Percentiles rank a stretch among this genome's conserved stretches.
Evolutionary conservation across 2,113 vertebrate genomes (phyloP).

Genomic region (Nycticryphes semicollaris): DNA sequence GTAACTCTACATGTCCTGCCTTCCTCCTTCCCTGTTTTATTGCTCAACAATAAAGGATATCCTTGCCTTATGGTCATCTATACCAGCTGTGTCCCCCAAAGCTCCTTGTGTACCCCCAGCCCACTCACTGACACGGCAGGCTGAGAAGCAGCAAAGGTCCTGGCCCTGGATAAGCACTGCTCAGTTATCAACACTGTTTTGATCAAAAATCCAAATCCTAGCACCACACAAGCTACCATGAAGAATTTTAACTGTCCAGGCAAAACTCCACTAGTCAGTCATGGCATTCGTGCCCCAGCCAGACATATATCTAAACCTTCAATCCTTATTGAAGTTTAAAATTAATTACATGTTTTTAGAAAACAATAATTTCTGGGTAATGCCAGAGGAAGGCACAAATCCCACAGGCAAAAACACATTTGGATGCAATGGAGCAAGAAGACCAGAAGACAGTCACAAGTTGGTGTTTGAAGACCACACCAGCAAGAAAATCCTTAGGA

Average conservation of each 20-base stretch:
- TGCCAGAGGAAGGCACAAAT: background rate
- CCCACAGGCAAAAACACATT: too few relatives aligned
- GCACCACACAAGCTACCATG: background rate
- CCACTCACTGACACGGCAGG: rapidly evolving
- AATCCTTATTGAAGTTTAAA: background rate
- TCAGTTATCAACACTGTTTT: background rate
- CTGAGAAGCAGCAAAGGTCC: background rate
- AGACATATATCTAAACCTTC: background rate
- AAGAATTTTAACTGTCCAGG: background rate
- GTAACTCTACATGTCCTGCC: rapidly evolving
- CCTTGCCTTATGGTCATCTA: background rate
- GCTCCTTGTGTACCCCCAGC: background rate
- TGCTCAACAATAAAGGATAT: background rate
- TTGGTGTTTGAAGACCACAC: background rate
- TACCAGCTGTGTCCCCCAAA: background rate
- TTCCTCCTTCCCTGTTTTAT: background rate
- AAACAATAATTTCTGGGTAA: background rate
- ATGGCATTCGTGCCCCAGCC: background rate
- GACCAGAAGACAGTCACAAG: background rate
- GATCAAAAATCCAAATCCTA: background rate
- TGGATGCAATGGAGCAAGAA: background rate
- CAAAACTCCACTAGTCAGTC: background rate
- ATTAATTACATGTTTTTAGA: background rate
- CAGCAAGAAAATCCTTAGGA: background rate
- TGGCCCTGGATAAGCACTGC: background rate